Evolutionary conservation across 2,888 invertebrate genomes (phyloP), one percentile per base, ranked within the genome.

Genomic region (Plebejus melissa): DNA sequence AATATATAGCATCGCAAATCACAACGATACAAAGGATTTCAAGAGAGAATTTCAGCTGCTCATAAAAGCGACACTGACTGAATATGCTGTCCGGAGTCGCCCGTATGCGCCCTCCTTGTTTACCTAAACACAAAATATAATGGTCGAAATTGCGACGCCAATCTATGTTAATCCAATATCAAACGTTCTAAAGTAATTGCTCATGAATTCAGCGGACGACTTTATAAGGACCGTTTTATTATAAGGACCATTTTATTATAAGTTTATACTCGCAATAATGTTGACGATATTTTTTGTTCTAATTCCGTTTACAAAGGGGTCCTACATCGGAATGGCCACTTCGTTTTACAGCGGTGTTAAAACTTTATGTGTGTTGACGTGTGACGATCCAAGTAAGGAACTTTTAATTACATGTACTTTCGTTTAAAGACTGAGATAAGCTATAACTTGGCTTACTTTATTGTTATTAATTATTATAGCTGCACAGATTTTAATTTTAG

Each of bases 301-400:
- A 32, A 72, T 72, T 28, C 71, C 28, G 16, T 58, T 75, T n/a
- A 28, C 58, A 71, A 72, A 60, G 57, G 75, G 58, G 54, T 71
- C 36, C n/a, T 60, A 28, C 38, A 71, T 75, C 11, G 75, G 32
- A n/a, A 41, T 50, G 32, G 70, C 75, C 16, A 46, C 71, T 71
- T 41, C 32, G n/a, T 71, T 75, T 75, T 72, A 71, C 38, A 58
- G 38, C 76, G 75, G 83, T n/a, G 78, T 83, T 0, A 83, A 80
- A 28, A 81, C 78, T 72, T 22, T 86, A 2, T 88, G 87, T 74
- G 72, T 88, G 28, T 69, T 88, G 4, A 80, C 80, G 2, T 87
- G 87, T 79, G 78, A 77, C 3, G 77, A 79, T 6, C 54, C 28
- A 4, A 57, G 77, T 76, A 74, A 70, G 65, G 5, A 65, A 36